These are phyloP conservation scores for Endomychus coccineus DNA, from an alignment of 2,888 invertebrate species.

Conservation along the genomic window DNA sequence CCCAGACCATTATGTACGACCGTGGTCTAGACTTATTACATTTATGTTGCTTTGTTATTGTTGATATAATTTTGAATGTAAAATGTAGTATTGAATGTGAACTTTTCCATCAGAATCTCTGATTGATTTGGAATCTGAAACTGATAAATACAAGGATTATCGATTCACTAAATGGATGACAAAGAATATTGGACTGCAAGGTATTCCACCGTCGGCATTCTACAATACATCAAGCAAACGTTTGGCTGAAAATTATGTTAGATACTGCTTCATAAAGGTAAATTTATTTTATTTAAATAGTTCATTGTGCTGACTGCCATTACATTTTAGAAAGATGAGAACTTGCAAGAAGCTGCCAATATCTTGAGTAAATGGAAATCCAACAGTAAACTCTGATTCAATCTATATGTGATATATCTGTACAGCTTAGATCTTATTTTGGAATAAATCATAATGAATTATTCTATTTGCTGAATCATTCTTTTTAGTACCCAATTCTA, in stretches of 20 bases:
- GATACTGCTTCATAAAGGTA: constrained; percentile 94
- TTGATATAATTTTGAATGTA: neutral
- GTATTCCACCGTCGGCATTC: constrained; percentile 93
- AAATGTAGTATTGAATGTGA: too few relatives aligned
- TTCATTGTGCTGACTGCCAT: neutral
- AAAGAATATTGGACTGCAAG: constrained; percentile 83
- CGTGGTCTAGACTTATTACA: too few relatives aligned
- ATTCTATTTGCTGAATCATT: too few relatives aligned
- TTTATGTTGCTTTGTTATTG: neutral
- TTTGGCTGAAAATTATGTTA: constrained; percentile 76
- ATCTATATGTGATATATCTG: too few relatives aligned
- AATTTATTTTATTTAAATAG: constrained; percentile 13
- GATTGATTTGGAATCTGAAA: constrained; percentile 61
- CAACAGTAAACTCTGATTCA: too few relatives aligned
- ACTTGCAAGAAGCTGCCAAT: constrained; percentile 57
- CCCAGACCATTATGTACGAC: too few relatives aligned
- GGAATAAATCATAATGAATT: too few relatives aligned
- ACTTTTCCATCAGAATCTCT: constrained; percentile 51
- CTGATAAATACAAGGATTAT: constrained; percentile 74
- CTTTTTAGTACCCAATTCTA: too few relatives aligned
- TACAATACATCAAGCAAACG: constrained; percentile 73
- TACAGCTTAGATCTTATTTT: too few relatives aligned
- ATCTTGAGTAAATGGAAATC: constrained; percentile 55
- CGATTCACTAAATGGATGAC: constrained; percentile 94
- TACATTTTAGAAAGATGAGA: constrained; percentile 31